Conservation (phyloP, 37 sponge, comb jelly and placozoan species). For the Dysidea cf. avara region DNA sequence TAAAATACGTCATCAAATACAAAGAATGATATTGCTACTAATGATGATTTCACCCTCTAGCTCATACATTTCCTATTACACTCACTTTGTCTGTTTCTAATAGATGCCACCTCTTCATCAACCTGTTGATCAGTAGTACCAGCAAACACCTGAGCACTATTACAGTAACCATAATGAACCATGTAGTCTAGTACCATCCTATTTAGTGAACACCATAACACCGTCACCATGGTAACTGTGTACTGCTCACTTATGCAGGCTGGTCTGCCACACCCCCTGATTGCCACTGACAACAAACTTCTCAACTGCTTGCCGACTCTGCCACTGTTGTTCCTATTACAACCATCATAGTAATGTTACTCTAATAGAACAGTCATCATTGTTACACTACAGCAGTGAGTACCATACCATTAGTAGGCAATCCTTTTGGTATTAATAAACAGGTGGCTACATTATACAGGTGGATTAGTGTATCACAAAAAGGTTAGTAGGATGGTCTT, state of each 20-base stretch:
- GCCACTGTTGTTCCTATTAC: constrained; percentile 57
- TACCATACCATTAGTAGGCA: too few species aligned
- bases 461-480: too few species aligned
- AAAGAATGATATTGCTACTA: too few species aligned
- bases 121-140: constrained; percentile 70
- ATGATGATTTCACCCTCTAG: too few species aligned
- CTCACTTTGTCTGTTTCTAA: constrained; percentile 91
- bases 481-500: too few species aligned
- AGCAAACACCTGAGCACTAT: constrained; percentile 83
- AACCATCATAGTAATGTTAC: too few species aligned
- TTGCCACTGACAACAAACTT: constrained; percentile 33
- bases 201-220: constrained; percentile 3
- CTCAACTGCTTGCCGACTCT: constrained; percentile 41
- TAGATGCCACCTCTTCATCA: constrained; percentile 73
- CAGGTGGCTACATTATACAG: too few species aligned
- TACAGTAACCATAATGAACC: constrained; percentile 92
- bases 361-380: too few species aligned
- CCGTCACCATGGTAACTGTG: neutral
- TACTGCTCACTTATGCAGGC: constrained; percentile 59
- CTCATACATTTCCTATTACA: neutral
- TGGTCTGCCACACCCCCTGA: constrained; percentile 75
- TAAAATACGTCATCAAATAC: too few species aligned
- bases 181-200: constrained; percentile 93
- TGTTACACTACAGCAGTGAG: too few species aligned
- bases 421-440: too few species aligned